A percentile compares a stretch with the other conserved stretches of the same genome.
Conservation (phyloP, 2,888 invertebrate species). For the Cantharis nigra region DNA sequence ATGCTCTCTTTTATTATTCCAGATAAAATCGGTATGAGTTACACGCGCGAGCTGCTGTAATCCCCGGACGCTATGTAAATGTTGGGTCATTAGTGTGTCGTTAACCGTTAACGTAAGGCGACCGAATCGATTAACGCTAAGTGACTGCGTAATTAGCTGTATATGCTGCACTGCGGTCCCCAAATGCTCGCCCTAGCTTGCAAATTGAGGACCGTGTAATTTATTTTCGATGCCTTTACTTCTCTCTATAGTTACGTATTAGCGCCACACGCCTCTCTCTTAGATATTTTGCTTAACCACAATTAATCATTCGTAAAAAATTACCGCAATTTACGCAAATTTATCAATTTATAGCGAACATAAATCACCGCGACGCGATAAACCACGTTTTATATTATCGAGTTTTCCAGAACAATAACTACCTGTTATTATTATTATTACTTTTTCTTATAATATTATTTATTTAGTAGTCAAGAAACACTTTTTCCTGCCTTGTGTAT, state of each 20-base stretch:
- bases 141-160: constrained; percentile 60
- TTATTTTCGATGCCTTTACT: constrained; percentile 35
- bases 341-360: background rate
- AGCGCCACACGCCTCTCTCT: background rate
- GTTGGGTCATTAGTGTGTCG: constrained; percentile 58
- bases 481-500: background rate
- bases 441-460: background rate
- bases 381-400: background rate
- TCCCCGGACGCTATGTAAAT: constrained; percentile 54
- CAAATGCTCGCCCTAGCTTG: constrained; percentile 39
- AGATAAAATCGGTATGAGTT: constrained; percentile 55
- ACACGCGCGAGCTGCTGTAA: constrained; percentile 43
- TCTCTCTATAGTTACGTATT: constrained; percentile 23
- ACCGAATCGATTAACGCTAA: constrained; percentile 60
- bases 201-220: constrained; percentile 49
- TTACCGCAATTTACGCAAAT: background rate
- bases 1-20: constrained; percentile 56
- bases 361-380: background rate
- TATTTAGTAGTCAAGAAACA: background rate
- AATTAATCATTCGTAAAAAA: constrained; percentile 8
- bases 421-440: background rate
- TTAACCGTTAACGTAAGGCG: constrained; percentile 59
- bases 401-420: background rate
- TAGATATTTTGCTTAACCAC: constrained; percentile 5
- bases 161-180: constrained; percentile 48